Evolutionary conservation across 2,797 vertebrate species (phyloP).

Genomic region (Esox masquinongy): DNA sequence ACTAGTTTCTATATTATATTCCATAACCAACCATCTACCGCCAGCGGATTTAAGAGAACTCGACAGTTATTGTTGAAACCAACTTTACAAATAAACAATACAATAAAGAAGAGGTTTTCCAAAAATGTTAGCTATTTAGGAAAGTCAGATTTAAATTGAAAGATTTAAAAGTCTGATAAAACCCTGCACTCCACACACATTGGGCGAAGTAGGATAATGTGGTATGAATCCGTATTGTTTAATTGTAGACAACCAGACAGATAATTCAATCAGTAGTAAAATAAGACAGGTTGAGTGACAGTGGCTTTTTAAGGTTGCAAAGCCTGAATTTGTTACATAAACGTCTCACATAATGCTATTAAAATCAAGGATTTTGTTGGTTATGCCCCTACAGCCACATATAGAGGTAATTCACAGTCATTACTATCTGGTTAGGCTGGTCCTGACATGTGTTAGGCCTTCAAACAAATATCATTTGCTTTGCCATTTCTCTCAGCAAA

Average conservation of each 20-base stretch:
- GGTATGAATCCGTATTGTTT: background rate
- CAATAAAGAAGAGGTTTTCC: too few species aligned
- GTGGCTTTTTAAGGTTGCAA: background rate
- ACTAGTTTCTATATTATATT: too few species aligned
- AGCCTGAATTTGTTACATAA: background rate
- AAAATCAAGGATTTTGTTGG: constrained; percentile 18
- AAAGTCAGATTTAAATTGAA: background rate
- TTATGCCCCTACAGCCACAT: constrained; percentile 23
- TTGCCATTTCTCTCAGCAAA: constrained; percentile 62
- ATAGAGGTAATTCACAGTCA: constrained; percentile 32
- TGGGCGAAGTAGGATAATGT: background rate
- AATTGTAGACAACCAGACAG: background rate
- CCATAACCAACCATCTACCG: too few species aligned
- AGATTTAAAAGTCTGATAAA: background rate
- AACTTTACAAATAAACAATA: too few species aligned
- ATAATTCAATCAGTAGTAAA: background rate
- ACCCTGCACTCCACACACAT: background rate
- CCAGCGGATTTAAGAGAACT: too few species aligned
- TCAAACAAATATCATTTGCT: constrained; percentile 71
- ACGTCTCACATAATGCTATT: constrained; percentile 12
- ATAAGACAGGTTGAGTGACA: background rate
- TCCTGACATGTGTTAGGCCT: constrained; percentile 55
- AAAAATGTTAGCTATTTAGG: too few species aligned
- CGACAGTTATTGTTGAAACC: too few species aligned
- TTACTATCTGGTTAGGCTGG: constrained; percentile 66